A percentile compares a stretch with the other conserved stretches of the same genome.
Conservation (phyloP, 2,113 vertebrate genomes). For the Ictalurus furcatus region DNA sequence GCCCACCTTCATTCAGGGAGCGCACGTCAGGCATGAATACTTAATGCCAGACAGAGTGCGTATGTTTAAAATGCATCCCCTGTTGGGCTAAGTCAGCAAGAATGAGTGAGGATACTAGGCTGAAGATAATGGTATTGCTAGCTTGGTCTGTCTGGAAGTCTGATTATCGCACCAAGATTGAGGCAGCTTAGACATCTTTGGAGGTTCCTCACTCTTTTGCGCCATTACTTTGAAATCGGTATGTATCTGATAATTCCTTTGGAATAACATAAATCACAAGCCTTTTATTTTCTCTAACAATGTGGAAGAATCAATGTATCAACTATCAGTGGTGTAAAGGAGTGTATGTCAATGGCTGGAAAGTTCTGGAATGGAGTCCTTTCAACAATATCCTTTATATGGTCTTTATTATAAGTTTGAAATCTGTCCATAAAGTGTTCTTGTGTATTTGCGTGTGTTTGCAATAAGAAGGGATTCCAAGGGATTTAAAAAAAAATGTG, state of each 20-base stretch:
- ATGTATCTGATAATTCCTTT: neutral
- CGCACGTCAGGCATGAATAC: constrained; percentile 40
- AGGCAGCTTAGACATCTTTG: neutral
- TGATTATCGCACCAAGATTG: neutral
- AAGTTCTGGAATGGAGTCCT: neutral
- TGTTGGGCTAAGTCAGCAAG: constrained; percentile 36
- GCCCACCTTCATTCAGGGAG: constrained; percentile 46
- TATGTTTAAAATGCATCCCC: constrained; percentile 42
- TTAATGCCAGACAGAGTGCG: constrained; percentile 32
- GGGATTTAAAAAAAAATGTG: neutral
- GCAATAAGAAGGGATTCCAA: neutral
- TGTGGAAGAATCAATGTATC: neutral
- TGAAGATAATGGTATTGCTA: constrained; percentile 19
- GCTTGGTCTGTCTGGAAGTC: constrained; percentile 1
- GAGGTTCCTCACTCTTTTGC: neutral
- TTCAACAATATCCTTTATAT: neutral
- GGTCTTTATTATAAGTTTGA: neutral
- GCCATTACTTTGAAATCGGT: neutral
- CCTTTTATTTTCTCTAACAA: neutral
- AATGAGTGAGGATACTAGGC: constrained; percentile 11
- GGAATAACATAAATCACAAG: neutral
- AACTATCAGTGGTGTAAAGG: neutral
- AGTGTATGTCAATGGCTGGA: neutral
- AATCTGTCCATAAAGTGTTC: neutral
- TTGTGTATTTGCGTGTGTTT: neutral